A percentile compares a stretch with the other conserved stretches of the same genome.
Evolutionary conservation across 1,140 invertebrate genomes (phyloP).

Genomic region (Episyrphus balteatus): DNA sequence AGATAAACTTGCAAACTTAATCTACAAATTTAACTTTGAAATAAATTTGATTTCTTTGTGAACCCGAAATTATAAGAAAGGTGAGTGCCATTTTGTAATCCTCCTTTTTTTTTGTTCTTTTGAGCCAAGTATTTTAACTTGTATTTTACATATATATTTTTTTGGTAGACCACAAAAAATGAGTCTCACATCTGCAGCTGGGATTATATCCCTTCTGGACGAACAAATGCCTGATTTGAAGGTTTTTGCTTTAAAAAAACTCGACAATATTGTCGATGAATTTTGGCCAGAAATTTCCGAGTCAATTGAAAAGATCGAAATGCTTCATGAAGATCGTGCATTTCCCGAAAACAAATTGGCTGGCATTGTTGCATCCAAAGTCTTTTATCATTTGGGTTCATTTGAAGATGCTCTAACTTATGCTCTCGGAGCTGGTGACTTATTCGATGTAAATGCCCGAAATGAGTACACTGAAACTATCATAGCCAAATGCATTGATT

Average conservation of each 20-base stretch:
- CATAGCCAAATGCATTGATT: constrained; percentile 91
- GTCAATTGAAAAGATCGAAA: constrained; percentile 95
- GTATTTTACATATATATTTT: neutral
- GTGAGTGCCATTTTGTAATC: too few species aligned
- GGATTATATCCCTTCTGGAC: constrained; percentile 90
- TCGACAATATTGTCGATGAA: constrained; percentile 90
- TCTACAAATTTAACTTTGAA: too few species aligned
- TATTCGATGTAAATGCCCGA: constrained; percentile 88
- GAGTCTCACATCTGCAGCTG: constrained; percentile 54
- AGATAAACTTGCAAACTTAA: too few species aligned
- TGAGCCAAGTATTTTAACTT: neutral
- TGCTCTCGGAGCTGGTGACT: constrained; percentile 81
- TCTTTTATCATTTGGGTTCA: constrained; percentile 94
- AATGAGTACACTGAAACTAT: constrained; percentile 96
- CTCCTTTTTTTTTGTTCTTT: too few species aligned
- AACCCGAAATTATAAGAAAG: too few species aligned
- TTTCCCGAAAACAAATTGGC: constrained; percentile 87
- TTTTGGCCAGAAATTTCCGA: constrained; percentile 99
- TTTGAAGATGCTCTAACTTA: constrained; percentile 93
- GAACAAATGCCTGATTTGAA: constrained; percentile 88
- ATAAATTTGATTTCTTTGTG: too few species aligned
- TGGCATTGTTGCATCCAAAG: constrained; percentile 94
- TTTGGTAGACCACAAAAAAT: constrained; percentile 20
- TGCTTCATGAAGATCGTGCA: constrained; percentile 82
- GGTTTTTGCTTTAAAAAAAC: constrained; percentile 80